phyloP scores from a whole-genome alignment of 2,797 vertebrate species.

The Acipenser transmontanus region DNA sequence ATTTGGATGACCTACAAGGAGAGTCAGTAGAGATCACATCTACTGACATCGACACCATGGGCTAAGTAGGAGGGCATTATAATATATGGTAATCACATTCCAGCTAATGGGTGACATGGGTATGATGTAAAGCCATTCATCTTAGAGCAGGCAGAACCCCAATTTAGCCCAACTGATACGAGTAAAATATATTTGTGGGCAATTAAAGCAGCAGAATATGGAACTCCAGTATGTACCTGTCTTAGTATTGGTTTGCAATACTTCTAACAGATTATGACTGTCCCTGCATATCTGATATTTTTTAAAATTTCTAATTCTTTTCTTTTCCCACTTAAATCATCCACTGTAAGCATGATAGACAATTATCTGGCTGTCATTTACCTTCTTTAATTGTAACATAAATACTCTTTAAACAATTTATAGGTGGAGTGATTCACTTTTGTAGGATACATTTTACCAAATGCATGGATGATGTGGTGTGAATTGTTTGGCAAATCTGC shows the following conservation, averaged over 20 bases:
- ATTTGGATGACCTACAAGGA: background rate
- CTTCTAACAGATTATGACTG: background rate
- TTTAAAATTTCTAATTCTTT: too few species aligned
- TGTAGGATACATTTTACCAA: too few species aligned
- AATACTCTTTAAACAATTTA: too few species aligned
- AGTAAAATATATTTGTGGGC: constrained; percentile 14
- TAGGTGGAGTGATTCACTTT: too few species aligned
- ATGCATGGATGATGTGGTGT: too few species aligned
- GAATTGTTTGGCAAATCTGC: too few species aligned
- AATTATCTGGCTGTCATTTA: too few species aligned
- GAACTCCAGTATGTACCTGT: constrained; percentile 11
- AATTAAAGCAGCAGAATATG: constrained; percentile 16
- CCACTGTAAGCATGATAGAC: too few species aligned
- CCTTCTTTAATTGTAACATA: too few species aligned
- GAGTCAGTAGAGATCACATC: constrained; percentile 8
- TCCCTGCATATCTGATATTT: background rate
- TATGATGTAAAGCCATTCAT: constrained; percentile 14
- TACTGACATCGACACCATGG: constrained; percentile 12
- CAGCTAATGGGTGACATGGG: constrained; percentile 10
- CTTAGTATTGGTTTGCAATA: constrained; percentile 11
- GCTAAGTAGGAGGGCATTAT: constrained; percentile 5
- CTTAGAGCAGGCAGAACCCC: constrained; percentile 14
- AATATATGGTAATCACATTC: constrained; percentile 11
- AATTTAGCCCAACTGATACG: constrained; percentile 13
- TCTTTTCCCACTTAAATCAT: too few species aligned